phyloP scores from a whole-genome alignment of 2,113 vertebrate species.

The Pontoporia blainvillei region DNA sequence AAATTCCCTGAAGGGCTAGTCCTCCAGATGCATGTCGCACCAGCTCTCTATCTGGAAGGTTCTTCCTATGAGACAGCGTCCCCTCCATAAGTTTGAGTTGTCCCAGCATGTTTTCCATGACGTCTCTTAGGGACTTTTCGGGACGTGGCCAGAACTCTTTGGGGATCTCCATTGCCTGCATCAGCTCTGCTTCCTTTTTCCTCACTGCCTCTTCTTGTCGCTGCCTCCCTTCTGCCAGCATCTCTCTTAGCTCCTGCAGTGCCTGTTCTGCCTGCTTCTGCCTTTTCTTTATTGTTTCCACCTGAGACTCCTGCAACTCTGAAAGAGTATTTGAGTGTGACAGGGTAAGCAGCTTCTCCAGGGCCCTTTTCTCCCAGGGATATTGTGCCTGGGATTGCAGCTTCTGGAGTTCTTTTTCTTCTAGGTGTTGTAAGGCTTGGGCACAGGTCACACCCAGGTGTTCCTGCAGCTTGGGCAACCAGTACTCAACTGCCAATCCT shows the following conservation, averaged over 20 bases:
- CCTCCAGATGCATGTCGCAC: conserved; percentile 75
- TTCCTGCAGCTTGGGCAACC: conserved; percentile 58
- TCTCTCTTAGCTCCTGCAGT: conserved; percentile 9
- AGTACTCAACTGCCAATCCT: conserved; percentile 49
- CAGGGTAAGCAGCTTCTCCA: conserved; percentile 46
- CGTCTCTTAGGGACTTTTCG: accelerated
- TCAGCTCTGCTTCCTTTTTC: conserved; percentile 54
- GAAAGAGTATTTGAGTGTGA: neutral
- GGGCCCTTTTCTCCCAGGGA: conserved; percentile 41
- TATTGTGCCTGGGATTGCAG: neutral
- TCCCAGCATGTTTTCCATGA: conserved; percentile 24
- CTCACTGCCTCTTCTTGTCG: neutral
- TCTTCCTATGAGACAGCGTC: neutral
- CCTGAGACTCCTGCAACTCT: neutral
- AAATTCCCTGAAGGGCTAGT: conserved; percentile 78
- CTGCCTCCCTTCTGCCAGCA: neutral
- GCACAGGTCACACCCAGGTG: conserved; percentile 26
- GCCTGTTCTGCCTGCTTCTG: neutral
- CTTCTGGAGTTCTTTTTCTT: conserved; percentile 45
- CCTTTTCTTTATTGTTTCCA: neutral
- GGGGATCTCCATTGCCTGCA: conserved; percentile 51
- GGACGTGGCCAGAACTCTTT: neutral
- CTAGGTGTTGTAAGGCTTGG: conserved; percentile 58
- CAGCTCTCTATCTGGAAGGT: conserved; percentile 47
- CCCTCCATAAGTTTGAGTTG: conserved; percentile 45